Evolutionary conservation across 92 coral and sea anemone species (phyloP), one percentile per base, ranked within the genome.

Genomic region (Paramuricea clavata): DNA sequence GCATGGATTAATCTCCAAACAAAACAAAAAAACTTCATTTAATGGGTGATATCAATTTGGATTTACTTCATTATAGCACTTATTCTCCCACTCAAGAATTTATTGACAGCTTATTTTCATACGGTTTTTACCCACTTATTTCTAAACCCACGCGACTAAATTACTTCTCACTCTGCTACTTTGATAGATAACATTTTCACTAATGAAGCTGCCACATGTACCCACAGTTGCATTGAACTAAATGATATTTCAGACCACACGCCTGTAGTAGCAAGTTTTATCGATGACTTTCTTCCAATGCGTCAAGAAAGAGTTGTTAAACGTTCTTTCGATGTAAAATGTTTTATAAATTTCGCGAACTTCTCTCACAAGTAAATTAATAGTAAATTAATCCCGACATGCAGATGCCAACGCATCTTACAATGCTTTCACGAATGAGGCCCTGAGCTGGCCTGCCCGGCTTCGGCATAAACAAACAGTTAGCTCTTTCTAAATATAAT

Each of bases 181-280:
- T 32, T 86, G 17, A 77, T 86, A 23, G 86, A 86, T 49, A 86
- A 86, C 28, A 86, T 67, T 22, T 78, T 86, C 47, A 86, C 90
- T 8, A 86, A 86, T 49, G 25, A 69, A 22, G 19, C 62, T 10
- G 10, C 54, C 0, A 12, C 60, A 31, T 35, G 26, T 43, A 22
- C 56, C 12, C 22, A 6, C 32, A 59, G 69, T 22, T 34, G 88
- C 32, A 81, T 88, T 47, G 39, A 82, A 7, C 31, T 88, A 13
- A 88, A 82, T 76, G 85, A 88, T 44, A 43, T 88, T n/a, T 88
- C 88, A 39, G 92, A 88, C 68, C 85, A 89, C 69, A 73, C 77
- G 7, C 89, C 92, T 0, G 30, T 89, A 6, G 76, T 89, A 44
- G 88, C 91, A 5, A 3, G 50, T 56, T 80, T 72, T 28, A 27